Base-by-base conservation (phyloP, 1,140 invertebrate species). In the Procambarus clarkii region DNA sequence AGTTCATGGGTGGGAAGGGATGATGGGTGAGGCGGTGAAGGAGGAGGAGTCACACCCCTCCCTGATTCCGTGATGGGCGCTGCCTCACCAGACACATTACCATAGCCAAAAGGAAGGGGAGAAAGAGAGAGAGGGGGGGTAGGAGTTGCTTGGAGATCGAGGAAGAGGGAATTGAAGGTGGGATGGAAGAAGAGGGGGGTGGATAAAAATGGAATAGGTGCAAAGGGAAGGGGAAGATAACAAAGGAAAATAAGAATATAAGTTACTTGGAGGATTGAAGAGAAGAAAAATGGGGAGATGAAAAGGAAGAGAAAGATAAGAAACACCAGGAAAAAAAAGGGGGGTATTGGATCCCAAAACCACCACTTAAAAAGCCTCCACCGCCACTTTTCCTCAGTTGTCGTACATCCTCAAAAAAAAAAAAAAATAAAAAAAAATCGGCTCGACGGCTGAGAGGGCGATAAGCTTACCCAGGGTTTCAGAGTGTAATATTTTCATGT, bases 401-500 rank as follows among this genome's bases (percentile, higher is more conserved):
- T 34, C 81, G 21, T 60, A 69, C 24, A 13, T 69, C 60, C 81
- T 46, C 44, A 3, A 64, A n/a, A n/a, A n/a, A n/a, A n/a, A n/a
- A n/a, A n/a, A n/a, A n/a, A n/a, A n/a, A n/a, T n/a, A n/a, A n/a
- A n/a, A n/a, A n/a, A n/a, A n/a, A n/a, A n/a, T n/a, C n/a, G n/a
- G 81, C 69, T 60, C 77, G 13, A 46, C 0, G 81, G 60, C 45
- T 46, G 44, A 69, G 44, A 60, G 44, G 18, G 15, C 44, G 54
- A n/a, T 69, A 21, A 69, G 54, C 69, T 83, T 69, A 83, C 81
- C n/a, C 21, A 71, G 60, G 64, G 46, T 84, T 84, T 84, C 21
- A 46, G 64, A 45, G 82, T 18, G 82, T 84, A 71, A 84, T 84
- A 84, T 84, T 84, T 84, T 71, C 58, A 44, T 46, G 82, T 84